A percentile compares a stretch with the other conserved stretches of the same genome.
Conservation (phyloP, 1,140 invertebrate species). For the Zophobas atratus region DNA sequence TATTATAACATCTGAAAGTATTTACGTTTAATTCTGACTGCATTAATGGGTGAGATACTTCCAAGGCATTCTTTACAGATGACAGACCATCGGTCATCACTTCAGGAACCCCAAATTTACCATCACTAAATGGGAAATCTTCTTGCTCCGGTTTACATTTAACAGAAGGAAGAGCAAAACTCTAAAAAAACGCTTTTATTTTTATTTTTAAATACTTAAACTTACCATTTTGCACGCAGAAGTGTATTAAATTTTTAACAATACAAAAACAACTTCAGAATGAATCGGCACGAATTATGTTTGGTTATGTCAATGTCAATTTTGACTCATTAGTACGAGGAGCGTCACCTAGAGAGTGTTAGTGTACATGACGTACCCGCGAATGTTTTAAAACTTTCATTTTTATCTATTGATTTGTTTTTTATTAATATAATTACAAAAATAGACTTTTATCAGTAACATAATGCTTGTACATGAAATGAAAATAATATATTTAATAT, state of each 20-base stretch:
- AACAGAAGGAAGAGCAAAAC: conserved; percentile 65
- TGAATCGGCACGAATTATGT: conserved; percentile 51
- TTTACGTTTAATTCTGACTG: conserved; percentile 64
- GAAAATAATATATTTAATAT: too few species aligned
- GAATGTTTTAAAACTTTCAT: too few species aligned
- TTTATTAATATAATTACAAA: too few species aligned
- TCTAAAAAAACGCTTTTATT: conserved; percentile 59
- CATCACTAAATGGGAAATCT: conserved; percentile 57
- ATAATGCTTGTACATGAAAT: too few species aligned
- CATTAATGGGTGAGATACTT: conserved; percentile 61
- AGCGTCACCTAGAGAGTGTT: too few species aligned
- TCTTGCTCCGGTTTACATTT: conserved; percentile 63
- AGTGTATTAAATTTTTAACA: conserved; percentile 21
- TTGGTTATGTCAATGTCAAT: too few species aligned
- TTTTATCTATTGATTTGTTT: too few species aligned
- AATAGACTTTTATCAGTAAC: too few species aligned
- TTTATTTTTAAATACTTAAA: conserved; percentile 13
- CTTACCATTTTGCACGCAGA: conserved; percentile 51
- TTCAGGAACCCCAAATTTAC: conserved; percentile 62
- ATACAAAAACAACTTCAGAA: conserved; percentile 21
- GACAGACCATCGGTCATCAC: conserved; percentile 62
- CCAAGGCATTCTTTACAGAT: conserved; percentile 54
- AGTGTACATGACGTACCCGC: too few species aligned
- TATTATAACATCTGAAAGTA: conserved; percentile 13
- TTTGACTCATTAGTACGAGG: too few species aligned